These are phyloP conservation scores for Scolopax mira DNA, from an alignment of 2,113 vertebrate genomes.

Conservation along the genomic window DNA sequence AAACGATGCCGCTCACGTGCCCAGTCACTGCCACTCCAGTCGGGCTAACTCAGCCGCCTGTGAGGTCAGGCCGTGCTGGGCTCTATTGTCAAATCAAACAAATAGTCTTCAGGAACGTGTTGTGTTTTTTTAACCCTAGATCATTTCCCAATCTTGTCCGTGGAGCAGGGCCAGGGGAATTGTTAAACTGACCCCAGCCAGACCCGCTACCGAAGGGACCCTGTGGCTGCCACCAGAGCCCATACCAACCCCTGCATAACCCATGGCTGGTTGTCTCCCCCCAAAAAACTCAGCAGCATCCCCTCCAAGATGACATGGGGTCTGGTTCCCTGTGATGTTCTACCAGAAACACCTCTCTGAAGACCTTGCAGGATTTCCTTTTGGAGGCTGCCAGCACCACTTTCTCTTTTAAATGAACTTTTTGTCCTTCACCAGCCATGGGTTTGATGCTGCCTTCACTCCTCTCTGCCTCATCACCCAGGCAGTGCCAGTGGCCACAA, in stretches of 20 bases:
- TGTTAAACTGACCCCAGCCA: background rate
- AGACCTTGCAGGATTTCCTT: background rate
- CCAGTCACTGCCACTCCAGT: background rate
- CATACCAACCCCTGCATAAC: rapidly evolving
- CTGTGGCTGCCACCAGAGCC: background rate
- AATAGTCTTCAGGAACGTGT: background rate
- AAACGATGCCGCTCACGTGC: background rate
- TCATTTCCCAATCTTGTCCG: slow-evolving; percentile 43
- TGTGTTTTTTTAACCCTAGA: slow-evolving; percentile 43
- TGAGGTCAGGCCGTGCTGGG: background rate
- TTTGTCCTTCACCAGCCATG: background rate
- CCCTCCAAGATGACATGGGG: rapidly evolving
- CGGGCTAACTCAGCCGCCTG: background rate
- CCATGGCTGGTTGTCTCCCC: rapidly evolving
- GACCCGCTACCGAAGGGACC: background rate
- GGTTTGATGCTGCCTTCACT: background rate
- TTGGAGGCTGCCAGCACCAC: rapidly evolving
- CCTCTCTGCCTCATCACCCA: background rate
- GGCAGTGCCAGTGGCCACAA: background rate
- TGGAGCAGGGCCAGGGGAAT: slow-evolving; percentile 6
- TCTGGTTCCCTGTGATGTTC: rapidly evolving
- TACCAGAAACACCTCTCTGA: background rate
- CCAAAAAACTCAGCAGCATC: background rate
- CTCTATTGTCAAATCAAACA: background rate
- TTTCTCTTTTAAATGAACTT: background rate